Base-by-base conservation (phyloP, 2,797 vertebrate species). In the Malacoctenus gilli region DNA sequence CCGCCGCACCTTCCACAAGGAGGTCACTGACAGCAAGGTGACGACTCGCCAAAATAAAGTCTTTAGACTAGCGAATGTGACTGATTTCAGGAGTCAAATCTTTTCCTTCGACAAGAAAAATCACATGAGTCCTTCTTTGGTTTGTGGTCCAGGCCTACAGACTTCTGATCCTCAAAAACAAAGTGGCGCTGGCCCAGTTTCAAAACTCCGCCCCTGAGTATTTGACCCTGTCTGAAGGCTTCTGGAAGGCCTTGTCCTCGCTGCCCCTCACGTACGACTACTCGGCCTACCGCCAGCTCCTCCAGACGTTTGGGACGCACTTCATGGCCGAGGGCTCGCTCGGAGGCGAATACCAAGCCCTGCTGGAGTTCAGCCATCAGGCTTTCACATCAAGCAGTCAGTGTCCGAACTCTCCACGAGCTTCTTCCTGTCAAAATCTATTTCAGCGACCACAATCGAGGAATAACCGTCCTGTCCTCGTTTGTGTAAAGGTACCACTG, bases 251-350 rank as follows among this genome's bases (percentile, higher is more conserved):
- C 15, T 85, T 99, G 60, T 85, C 87, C 15, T 80, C 82, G 2
- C 91, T 98, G 40, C 95, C 95, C 0, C 32, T 89, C 7, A 34
- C 92, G 0, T 98, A 97, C 0, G 93, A 95, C 13, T 94, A 94
- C 50, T 85, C 77, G 0, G 16, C 82, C n/a, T 98, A 98, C 79
- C 88, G 88, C 49, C 82, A 59, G 56, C 48, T 98, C 23, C 90
- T 98, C 1, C 90, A 95, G 40, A 79, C 6, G 2, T 98, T 93
- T 14, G 95, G 96, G 18, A 98, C 95, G 3, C 96, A 98, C 72
- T 99, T 93, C 77, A 82, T 97, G 37, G 90, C 93, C 0, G 95
- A 95, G 62, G 97, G 95, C 37, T 91, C 93, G 9, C 87, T 99
- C 5, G 97, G 96, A 71, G 96, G 97, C 47, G 85, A 92, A 63